Conservation (phyloP, 2,113 vertebrate species). For the Amia ocellicauda region DNA sequence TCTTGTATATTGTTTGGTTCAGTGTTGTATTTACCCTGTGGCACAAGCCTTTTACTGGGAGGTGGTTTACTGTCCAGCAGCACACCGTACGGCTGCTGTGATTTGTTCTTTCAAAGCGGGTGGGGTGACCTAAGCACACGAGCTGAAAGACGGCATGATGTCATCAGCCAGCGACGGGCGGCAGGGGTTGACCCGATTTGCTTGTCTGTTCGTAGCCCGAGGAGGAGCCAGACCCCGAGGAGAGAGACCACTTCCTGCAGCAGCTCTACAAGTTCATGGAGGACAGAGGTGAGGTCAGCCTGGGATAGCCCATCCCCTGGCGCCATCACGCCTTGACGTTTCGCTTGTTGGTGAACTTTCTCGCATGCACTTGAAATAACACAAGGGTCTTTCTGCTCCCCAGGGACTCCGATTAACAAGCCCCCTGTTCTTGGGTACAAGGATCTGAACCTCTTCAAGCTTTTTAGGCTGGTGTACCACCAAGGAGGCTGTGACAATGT, state of each 20-base stretch:
- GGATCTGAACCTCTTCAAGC: slow-evolving; percentile 97
- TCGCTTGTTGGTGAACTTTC: no score
- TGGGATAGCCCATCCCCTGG: no score
- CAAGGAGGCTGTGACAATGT: slow-evolving; percentile 93
- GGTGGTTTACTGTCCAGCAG: no score
- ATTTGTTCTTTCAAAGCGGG: no score
- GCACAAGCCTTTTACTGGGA: no score
- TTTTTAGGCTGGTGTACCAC: slow-evolving; percentile 89
- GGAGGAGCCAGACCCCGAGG: slow-evolving; percentile 92
- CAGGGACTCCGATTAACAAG: slow-evolving; percentile 98
- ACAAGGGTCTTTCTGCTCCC: slow-evolving; percentile 5
- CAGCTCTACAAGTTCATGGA: slow-evolving; percentile 99
- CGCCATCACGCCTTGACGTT: background rate
- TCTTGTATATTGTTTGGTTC: no score
- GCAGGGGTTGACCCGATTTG: background rate
- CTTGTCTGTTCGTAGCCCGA: slow-evolving; percentile 72
- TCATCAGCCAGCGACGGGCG: background rate
- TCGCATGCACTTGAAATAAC: no score
- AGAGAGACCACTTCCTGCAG: slow-evolving; percentile 96
- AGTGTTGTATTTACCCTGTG: no score
- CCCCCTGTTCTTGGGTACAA: slow-evolving; percentile 96
- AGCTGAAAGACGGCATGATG: background rate
- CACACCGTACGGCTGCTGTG: no score
- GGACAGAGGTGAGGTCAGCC: slow-evolving; percentile 81
- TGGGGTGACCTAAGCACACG: no score